Conservation (phyloP, 2,113 vertebrate genomes). For the Urocynchramus pylzowi region DNA sequence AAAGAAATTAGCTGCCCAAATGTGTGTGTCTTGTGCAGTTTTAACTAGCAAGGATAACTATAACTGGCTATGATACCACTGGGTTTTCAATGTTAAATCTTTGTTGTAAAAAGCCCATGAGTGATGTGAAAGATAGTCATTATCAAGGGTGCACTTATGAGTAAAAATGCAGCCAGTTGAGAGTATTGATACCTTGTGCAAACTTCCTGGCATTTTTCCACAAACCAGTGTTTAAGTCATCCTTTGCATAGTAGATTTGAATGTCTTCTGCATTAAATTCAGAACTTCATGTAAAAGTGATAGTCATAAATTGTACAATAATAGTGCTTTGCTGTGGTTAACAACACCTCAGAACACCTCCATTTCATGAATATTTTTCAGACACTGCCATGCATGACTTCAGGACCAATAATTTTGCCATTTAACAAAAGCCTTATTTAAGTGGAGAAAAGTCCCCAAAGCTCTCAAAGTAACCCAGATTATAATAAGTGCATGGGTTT, state of each 20-base stretch:
- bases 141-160: background rate
- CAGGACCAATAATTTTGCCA: background rate
- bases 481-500: background rate
- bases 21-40: background rate
- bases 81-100: background rate
- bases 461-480: background rate
- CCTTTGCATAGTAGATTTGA: background rate
- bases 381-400: background rate
- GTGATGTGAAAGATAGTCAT: background rate
- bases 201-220: background rate
- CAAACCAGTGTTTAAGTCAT: background rate
- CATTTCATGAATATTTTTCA: background rate
- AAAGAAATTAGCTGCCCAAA: background rate
- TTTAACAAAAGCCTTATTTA: background rate
- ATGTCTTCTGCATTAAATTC: background rate
- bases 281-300: background rate
- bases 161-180: background rate
- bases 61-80: background rate
- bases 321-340: background rate
- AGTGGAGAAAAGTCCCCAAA: background rate
- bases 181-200: background rate
- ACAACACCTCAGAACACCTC: background rate
- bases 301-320: background rate
- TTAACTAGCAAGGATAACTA: background rate
- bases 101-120: background rate